Evolutionary conservation across 2,113 vertebrate species (phyloP), one percentile per base, ranked within the genome.

Genomic region (Toxostoma redivivum): DNA sequence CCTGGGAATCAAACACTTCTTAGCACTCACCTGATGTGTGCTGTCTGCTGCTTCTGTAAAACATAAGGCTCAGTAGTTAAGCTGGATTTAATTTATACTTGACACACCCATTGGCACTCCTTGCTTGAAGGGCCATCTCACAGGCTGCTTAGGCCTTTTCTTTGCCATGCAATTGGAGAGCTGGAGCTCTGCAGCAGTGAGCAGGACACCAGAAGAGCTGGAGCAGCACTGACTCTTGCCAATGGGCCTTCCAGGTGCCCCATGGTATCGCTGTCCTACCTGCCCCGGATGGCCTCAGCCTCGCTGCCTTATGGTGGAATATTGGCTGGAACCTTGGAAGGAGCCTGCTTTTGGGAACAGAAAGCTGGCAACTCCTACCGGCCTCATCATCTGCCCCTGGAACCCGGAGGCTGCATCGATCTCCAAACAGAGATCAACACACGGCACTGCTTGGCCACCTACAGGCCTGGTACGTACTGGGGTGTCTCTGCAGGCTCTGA

Each of bases 261-360:
- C 0, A 97, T 99, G 88, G 99, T 99, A 0, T 99, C 99, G 0
- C 97, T 99, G 58, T 99, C 98, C 44, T 99, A 99, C 28, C 76
- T 99, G 40, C 99, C 99, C 2, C 98, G 98, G 22, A 98, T 98
- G 35, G 98, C 98, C 7, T 99, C 99, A 2, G 97, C 98, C 7
- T 95, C 98, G 0, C 98, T 99, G 93, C 99, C 99, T 0, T 98
- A 97, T 0, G 99, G 99, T 2, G 99, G 99, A 3, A 95, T 99
- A 24, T 91, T 99, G 44, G 99, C 99, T 18, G 99, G 99, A 60
- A 99, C 98, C 8, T 97, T 99, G 94, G 99, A 99, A 92, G 98
- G 98, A 8, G 99, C 97, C 7, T 99, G 98, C 77, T 99, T 99
- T 93, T 99, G 99, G 99, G 99, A 99, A 86, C 98, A 98, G 94